Percentiles rank a stretch among this genome's conserved stretches.
phyloP scores from a whole-genome alignment of 2,888 invertebrate species.

The Drosophila atripex region DNA sequence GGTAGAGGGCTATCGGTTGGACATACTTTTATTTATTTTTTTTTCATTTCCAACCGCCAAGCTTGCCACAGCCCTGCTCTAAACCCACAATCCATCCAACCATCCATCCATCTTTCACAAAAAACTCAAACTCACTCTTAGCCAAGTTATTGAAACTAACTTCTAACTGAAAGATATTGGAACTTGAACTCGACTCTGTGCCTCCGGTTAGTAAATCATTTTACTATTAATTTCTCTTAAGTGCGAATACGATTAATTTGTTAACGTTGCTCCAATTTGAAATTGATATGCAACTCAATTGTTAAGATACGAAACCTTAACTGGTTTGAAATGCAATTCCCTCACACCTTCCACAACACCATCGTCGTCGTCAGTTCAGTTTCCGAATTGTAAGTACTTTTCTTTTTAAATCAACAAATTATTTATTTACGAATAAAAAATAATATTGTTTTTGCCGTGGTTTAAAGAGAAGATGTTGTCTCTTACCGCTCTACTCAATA shows the following conservation, averaged over 20 bases:
- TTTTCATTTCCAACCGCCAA: conserved; percentile 6
- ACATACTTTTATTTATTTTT: not conserved
- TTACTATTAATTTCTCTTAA: conserved; percentile 40
- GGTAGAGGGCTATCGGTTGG: conserved; percentile 30
- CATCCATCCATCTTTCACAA: conserved; percentile 8
- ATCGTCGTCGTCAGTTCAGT: conserved; percentile 74
- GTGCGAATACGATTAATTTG: conserved; percentile 48
- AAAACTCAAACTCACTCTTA: conserved; percentile 34
- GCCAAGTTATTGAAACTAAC: conserved; percentile 61
- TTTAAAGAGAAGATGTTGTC: conserved; percentile 47
- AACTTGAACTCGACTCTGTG: conserved; percentile 61
- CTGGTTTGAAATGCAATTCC: conserved; percentile 30
- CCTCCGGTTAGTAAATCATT: conserved; percentile 69
- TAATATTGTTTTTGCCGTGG: conserved; percentile 44
- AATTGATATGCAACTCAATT: conserved; percentile 23
- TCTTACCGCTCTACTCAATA: conserved; percentile 34
- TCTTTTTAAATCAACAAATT: conserved; percentile 64
- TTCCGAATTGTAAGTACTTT: conserved; percentile 82
- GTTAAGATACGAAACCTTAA: conserved; percentile 20
- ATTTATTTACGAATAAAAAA: conserved; percentile 52
- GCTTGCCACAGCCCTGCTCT: conserved; percentile 11
- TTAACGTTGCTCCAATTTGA: conserved; percentile 44
- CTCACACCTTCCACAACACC: conserved; percentile 44
- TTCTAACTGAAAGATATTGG: conserved; percentile 54
- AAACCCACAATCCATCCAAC: conserved; percentile 8